phyloP scores from a whole-genome alignment of 2,797 vertebrate species.

The Melanotaenia pygmaea region DNA sequence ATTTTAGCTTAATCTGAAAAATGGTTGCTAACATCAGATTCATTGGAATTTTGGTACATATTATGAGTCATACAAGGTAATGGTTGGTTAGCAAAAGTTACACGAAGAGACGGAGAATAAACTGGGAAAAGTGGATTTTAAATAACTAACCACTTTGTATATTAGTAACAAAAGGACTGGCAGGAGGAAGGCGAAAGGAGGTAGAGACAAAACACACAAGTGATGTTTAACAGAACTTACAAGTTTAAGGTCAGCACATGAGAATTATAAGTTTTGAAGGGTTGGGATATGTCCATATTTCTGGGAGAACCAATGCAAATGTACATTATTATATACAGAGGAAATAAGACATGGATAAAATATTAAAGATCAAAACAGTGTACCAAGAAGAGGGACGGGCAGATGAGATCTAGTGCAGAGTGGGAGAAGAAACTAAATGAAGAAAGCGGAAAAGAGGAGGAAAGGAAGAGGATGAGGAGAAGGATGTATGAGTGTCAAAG shows the following conservation, averaged over 20 bases:
- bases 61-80: neutral
- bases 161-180: neutral
- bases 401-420: conserved; percentile 55
- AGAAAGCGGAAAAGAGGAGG: conserved; percentile 67
- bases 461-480: conserved; percentile 77
- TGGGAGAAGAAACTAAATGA: conserved; percentile 56
- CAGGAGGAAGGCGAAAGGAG: neutral
- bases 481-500: conserved; percentile 84
- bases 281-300: neutral
- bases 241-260: neutral
- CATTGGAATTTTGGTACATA: neutral
- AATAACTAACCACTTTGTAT: neutral
- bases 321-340: too few relatives aligned
- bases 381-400: conserved; percentile 28
- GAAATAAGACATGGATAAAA: too few relatives aligned
- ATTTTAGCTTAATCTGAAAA: too few relatives aligned
- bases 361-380: conserved; percentile 44
- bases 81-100: too few relatives aligned
- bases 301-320: neutral
- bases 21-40: too few relatives aligned
- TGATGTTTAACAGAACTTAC: neutral
- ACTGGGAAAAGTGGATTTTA: neutral
- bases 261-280: neutral
- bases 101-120: neutral
- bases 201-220: neutral